Percentiles rank a stretch among this genome's conserved stretches.
These are phyloP conservation scores for Piprites chloris DNA, from an alignment of 2,113 vertebrate genomes.

Conservation along the genomic window DNA sequence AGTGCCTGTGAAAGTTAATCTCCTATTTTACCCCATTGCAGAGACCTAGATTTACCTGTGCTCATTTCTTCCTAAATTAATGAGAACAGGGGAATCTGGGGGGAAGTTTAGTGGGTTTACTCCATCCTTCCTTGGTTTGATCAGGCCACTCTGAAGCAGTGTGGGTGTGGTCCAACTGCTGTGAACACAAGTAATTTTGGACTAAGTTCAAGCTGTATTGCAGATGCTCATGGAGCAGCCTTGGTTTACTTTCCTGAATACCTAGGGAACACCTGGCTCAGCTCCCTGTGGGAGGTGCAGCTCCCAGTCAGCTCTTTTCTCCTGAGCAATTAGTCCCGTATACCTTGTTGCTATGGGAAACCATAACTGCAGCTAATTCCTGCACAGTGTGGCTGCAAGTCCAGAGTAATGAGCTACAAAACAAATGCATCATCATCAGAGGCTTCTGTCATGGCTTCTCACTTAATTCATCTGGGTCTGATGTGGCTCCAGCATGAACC, in stretches of 20 bases:
- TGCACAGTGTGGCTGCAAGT: neutral
- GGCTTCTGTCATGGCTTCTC: neutral
- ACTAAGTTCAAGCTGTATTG: neutral
- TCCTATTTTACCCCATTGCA: neutral
- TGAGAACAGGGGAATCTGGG: neutral
- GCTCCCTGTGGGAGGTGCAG: neutral
- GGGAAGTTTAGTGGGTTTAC: neutral
- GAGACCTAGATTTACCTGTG: neutral
- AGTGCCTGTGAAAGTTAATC: neutral
- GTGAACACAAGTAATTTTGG: neutral
- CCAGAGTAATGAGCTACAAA: neutral
- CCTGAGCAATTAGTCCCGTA: neutral
- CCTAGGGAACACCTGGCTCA: constrained; percentile 81
- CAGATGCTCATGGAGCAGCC: constrained; percentile 85
- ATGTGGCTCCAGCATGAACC: neutral
- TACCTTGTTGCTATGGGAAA: neutral
- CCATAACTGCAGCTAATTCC: neutral
- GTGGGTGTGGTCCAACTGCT: neutral
- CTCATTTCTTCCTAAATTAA: neutral
- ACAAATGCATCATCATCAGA: neutral
- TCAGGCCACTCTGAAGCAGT: neutral
- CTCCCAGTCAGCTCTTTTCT: neutral
- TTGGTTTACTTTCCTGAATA: constrained; percentile 85
- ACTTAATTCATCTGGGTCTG: neutral
- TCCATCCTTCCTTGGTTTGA: neutral